Evolutionary conservation across 2,888 invertebrate genomes (phyloP), one percentile per base, ranked within the genome.

Genomic region (Eurois occulta): DNA sequence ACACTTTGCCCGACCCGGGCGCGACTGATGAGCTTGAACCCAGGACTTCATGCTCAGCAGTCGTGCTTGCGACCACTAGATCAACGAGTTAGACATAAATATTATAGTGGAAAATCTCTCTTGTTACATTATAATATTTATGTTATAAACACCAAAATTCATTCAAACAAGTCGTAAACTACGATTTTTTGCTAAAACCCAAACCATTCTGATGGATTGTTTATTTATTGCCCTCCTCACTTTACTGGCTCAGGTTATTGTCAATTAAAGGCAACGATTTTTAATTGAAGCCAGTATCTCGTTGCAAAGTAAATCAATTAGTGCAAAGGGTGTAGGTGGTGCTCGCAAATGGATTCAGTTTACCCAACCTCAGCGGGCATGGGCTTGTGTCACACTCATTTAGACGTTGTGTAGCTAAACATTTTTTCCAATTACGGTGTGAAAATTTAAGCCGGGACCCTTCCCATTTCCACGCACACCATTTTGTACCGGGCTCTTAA

Each of bases 231-330:
- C 88, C 86, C 81, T 80, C 83, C 88, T 89, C 84, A 89, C 87
- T 93, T 91, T 90, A 90, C 90, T 83, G 87, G 85, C 86, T 87
- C 81, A 83, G 77, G 91, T 92, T 93, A 92, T 93, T 92, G 92
- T 93, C 93, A 94, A 93, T 94, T 93, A 94, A 91, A 93, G 92
- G 91, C 90, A 93, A 92, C 90, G 89, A 89, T 94, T 94, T 94
- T 95, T 94, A 95, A 95, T 95, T 94, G 94, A 93, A 91, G 84
- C 86, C 86, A 86, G 93, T 94, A 94, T 95, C 93, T 90, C 83
- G 92, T 95, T 94, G 91, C 95, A 94, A 94, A 95, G 95, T 95
- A 96, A 96, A 96, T 95, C 95, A 96, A 96, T 96, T 96, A 96
- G 94, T 92, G 91, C 88, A 90, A 91, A 90, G 92, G 92, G 92